Base-by-base conservation (phyloP, 2,113 vertebrate species). In the Periophthalmus modestus region DNA sequence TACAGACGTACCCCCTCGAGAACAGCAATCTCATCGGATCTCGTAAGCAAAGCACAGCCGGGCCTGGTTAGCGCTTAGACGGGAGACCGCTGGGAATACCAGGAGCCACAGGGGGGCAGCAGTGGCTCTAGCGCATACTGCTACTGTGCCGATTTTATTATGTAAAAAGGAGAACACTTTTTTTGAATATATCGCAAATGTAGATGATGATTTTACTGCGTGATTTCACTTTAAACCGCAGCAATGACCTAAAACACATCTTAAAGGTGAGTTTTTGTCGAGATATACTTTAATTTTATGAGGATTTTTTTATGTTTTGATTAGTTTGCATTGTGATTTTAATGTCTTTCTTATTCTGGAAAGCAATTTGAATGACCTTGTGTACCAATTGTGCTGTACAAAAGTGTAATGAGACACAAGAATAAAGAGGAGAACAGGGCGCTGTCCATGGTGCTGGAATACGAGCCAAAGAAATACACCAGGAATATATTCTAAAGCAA, bases 361-460 rank as follows among this genome's bases (percentile, higher is more conserved):
- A 28, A 28, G 28, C 28, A 28, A 1, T 28, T 28, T 28, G 28
- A 28, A 43, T 43, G 4, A 43, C 7, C 11, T 43, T 43, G 7
- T 43, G 39, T 2, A 43, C 7, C 5, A 43, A 7, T 52, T 16
- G 50, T 18, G 28, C 28, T 1, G 3, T 28, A 28, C 28, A 28
- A 28, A 28, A 52, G 50, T 52, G 9, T 57, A 34, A 34, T 7
- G 28, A 62, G 59, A 62, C 33, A 34, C 28, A 62, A 28, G 34
- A 16, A 34, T 15, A 6, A 7, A 24, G 15, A 62, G 28, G 23
- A 62, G 59, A 7, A 24, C 71, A 18, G 0, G 66, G 67, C 39
- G 81, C 87, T 90, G 84, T 89, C 87, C 86, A 65, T 88, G 89
- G 89, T 89, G 33, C 78, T 79, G 54, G 15, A 66, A 46, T 23